phyloP scores from a whole-genome alignment of 37 sponge, comb jelly and placozoan genomes.

The Hormiphora californensis region DNA sequence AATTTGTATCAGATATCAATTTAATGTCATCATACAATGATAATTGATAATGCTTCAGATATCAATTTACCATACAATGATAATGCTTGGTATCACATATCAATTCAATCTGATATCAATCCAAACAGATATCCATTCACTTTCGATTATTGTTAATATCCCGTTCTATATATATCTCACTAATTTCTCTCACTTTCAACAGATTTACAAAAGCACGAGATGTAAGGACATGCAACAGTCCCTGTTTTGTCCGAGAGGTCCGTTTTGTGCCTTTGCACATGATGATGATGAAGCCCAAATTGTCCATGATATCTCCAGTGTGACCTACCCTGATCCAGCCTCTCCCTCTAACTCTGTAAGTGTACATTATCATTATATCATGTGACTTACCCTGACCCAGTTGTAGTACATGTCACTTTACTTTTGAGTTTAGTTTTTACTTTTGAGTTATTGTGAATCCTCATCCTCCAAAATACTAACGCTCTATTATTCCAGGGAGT shows the following conservation, averaged over 20 bases:
- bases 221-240: slow-evolving; percentile 98
- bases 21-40: not conserved
- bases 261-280: slow-evolving; percentile 99
- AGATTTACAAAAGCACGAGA: slow-evolving; percentile 97
- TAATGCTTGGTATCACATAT: too few relatives aligned
- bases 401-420: not conserved
- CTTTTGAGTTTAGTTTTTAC: too few relatives aligned
- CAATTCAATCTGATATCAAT: too few relatives aligned
- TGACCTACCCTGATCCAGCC: slow-evolving; percentile 29
- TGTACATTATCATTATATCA: not conserved
- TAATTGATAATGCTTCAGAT: too few relatives aligned
- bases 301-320: slow-evolving; percentile 19
- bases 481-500: not conserved
- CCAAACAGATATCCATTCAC: too few relatives aligned
- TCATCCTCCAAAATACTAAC: not conserved
- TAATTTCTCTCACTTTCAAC: not conserved
- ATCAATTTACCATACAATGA: too few relatives aligned
- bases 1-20: not conserved
- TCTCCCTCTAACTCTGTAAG: slow-evolving; percentile 26
- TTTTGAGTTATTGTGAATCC: not conserved
- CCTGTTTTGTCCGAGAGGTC: slow-evolving; percentile 89
- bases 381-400: not conserved
- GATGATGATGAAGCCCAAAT: slow-evolving; percentile 70
- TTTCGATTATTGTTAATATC: too few relatives aligned
- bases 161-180: too few relatives aligned